Evolutionary conservation across 2,113 vertebrate species (phyloP).

Genomic region (Rhinolophus sinicus): DNA sequence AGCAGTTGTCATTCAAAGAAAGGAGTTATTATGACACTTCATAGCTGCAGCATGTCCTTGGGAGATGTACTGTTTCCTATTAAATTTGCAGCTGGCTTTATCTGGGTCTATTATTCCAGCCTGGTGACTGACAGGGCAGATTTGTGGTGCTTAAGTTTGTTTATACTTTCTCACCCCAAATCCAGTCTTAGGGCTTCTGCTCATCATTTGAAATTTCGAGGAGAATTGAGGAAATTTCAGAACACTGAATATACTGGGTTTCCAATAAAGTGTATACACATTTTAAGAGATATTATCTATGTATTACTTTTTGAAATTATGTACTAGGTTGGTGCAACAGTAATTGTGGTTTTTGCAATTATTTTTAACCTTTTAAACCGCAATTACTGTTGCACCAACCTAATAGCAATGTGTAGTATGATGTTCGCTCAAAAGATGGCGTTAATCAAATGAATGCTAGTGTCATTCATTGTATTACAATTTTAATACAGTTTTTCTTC

Average conservation of each 20-base stretch:
- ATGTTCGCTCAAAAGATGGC: too few species aligned
- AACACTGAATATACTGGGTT: not conserved
- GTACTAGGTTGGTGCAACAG: too few species aligned
- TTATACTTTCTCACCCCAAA: constrained; percentile 9
- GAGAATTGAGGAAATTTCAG: not conserved
- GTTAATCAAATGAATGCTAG: too few species aligned
- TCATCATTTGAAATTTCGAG: not conserved
- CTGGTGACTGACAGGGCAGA: constrained; percentile 26
- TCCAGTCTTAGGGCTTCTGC: not conserved
- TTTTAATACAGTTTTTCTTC: too few species aligned
- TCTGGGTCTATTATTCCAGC: constrained; percentile 3
- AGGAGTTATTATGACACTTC: not conserved
- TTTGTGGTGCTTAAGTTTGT: not conserved
- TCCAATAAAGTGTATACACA: not conserved
- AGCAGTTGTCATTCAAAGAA: not conserved
- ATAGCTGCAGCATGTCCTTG: constrained; percentile 10
- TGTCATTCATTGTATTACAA: too few species aligned
- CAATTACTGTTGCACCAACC: too few species aligned
- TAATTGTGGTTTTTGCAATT: too few species aligned
- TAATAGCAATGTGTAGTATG: too few species aligned
- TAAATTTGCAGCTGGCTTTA: constrained; percentile 37
- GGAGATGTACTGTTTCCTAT: constrained; percentile 18
- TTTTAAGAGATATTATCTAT: too few species aligned
- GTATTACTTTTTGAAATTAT: too few species aligned
- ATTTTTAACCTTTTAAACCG: too few species aligned